Evolutionary conservation across 2,797 vertebrate genomes (phyloP).

Genomic region (Micropoecilia bifurca): DNA sequence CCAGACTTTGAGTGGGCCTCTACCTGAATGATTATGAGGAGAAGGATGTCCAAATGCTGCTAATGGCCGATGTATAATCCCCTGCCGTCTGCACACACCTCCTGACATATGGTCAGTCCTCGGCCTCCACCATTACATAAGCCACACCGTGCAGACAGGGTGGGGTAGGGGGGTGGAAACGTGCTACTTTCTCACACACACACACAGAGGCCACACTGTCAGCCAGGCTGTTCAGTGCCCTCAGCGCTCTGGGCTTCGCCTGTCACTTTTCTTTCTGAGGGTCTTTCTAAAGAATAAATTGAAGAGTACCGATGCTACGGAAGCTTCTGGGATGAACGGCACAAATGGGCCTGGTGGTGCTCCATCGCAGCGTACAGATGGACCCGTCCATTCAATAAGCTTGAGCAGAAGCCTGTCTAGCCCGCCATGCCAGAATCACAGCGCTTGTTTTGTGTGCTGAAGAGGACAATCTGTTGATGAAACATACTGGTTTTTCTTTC

Average conservation of each 20-base stretch:
- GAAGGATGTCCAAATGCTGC: conserved; percentile 66
- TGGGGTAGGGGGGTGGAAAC: conserved; percentile 55
- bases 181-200: conserved; percentile 72
- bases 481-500: conserved; percentile 59
- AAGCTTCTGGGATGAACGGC: conserved; percentile 72
- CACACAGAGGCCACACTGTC: conserved; percentile 64
- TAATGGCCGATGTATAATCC: conserved; percentile 78
- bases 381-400: conserved; percentile 77
- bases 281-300: conserved; percentile 79
- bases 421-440: conserved; percentile 57
- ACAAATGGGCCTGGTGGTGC: conserved; percentile 72
- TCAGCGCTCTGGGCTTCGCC: conserved; percentile 71
- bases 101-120: conserved; percentile 85
- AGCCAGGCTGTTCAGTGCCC: conserved; percentile 77
- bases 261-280: conserved; percentile 66
- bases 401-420: conserved; percentile 72
- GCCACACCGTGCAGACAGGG: conserved; percentile 64
- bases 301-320: conserved; percentile 71
- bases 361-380: conserved; percentile 72
- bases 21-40: conserved; percentile 80
- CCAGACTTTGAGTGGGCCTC: conserved; percentile 56
- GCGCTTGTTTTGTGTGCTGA: conserved; percentile 72
- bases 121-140: conserved; percentile 81
- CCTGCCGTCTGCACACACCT: conserved; percentile 77
- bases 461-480: conserved; percentile 73